phyloP scores from a whole-genome alignment of 2,797 vertebrate genomes.

The Protosalanx chinensis region DNA sequence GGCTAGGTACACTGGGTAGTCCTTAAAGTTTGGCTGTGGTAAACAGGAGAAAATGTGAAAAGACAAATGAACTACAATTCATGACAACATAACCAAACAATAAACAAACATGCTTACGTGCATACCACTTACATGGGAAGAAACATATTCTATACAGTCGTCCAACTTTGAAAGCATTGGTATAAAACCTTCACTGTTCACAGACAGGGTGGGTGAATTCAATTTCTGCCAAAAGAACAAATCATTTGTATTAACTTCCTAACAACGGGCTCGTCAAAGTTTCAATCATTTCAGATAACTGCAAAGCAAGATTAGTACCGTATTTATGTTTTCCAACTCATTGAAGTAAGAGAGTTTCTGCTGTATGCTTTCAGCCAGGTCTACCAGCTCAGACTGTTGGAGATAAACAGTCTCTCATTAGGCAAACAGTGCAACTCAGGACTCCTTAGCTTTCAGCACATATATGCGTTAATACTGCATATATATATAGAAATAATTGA shows the following conservation, averaged over 20 bases:
- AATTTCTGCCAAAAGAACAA: slow-evolving; percentile 80
- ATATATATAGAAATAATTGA: not conserved
- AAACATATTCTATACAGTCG: slow-evolving; percentile 95
- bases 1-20: slow-evolving; percentile 89
- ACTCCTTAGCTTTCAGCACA: not conserved
- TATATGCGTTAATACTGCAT: not conserved
- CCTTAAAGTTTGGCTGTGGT: slow-evolving; percentile 92
- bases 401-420: slow-evolving; percentile 33
- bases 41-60: not conserved
- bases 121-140: slow-evolving; percentile 86
- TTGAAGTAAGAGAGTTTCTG: slow-evolving; percentile 99
- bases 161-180: slow-evolving; percentile 95
- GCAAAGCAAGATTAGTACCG: slow-evolving; percentile 67
- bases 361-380: slow-evolving; percentile 93
- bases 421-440: too few species aligned
- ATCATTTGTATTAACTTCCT: not conserved
- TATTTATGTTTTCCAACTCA: slow-evolving; percentile 93
- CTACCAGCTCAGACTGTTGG: slow-evolving; percentile 88
- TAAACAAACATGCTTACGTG: not conserved
- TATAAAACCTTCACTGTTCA: slow-evolving; percentile 97
- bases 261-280: not conserved
- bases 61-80: not conserved
- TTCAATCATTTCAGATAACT: not conserved
- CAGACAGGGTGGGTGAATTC: slow-evolving; percentile 92
- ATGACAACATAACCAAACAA: not conserved